phyloP scores from a whole-genome alignment of 2,888 invertebrate species.

The Cosmopolites sordidus region DNA sequence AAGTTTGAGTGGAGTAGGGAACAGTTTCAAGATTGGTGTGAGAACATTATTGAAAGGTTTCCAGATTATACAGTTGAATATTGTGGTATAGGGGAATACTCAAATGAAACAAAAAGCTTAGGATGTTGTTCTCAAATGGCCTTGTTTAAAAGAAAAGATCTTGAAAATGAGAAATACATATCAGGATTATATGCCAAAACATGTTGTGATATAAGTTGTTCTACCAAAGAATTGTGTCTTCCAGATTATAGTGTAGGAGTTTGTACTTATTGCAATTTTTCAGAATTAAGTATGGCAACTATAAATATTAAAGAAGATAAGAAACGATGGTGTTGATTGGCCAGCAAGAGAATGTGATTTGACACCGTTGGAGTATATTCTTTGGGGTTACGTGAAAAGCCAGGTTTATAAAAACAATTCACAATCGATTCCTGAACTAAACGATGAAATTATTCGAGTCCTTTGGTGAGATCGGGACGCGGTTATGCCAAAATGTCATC shows the following conservation, averaged over 20 bases:
- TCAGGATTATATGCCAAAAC: conserved; percentile 10
- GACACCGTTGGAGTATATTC: too few species aligned
- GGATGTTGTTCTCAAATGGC: conserved; percentile 84
- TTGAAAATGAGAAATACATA: conserved; percentile 25
- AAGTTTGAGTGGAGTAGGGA: conserved; percentile 90
- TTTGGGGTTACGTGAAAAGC: too few species aligned
- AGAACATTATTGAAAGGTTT: conserved; percentile 63
- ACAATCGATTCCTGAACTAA: too few species aligned
- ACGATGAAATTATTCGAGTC: too few species aligned
- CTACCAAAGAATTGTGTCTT: conserved; percentile 28
- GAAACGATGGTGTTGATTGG: too few species aligned
- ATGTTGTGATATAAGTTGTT: conserved; percentile 23
- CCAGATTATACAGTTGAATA: conserved; percentile 71
- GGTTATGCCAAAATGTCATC: too few species aligned
- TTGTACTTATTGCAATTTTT: conserved; percentile 38
- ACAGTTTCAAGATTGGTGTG: conserved; percentile 81
- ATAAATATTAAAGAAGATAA: background rate
- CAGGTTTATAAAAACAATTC: too few species aligned
- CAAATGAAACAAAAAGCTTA: conserved; percentile 57
- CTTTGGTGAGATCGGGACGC: too few species aligned
- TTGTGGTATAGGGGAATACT: conserved; percentile 72
- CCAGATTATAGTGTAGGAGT: conserved; percentile 38
- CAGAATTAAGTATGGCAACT: conserved; percentile 15
- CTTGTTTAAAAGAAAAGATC: conserved; percentile 56
- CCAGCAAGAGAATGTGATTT: too few species aligned